Conservation (phyloP, 2,888 invertebrate genomes). For the Malacosoma neustria region DNA sequence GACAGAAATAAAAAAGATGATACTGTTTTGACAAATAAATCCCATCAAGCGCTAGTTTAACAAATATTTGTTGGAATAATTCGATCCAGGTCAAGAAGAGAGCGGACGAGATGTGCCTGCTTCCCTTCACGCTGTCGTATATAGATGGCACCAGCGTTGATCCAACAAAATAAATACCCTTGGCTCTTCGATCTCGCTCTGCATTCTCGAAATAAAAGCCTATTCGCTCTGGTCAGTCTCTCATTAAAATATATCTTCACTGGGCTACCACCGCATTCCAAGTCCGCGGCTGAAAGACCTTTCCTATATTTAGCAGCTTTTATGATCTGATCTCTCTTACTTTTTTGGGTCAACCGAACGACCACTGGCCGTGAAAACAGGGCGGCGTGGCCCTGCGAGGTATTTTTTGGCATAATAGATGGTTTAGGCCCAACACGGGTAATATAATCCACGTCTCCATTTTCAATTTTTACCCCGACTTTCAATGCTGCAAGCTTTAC, state of each 20-base stretch:
- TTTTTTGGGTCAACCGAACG: not conserved
- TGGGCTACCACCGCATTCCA: slow-evolving; percentile 1
- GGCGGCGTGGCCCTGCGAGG: not conserved
- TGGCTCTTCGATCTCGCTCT: slow-evolving; percentile 1
- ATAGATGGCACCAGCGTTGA: slow-evolving; percentile 2
- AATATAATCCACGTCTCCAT: not conserved
- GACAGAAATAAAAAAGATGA: not conserved
- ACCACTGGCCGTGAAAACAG: slow-evolving; percentile 3
- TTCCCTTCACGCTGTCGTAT: slow-evolving; percentile 4
- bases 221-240: slow-evolving; percentile 2
- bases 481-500: not conserved
- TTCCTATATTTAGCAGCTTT: slow-evolving; percentile 2
- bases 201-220: slow-evolving; percentile 5
- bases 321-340: slow-evolving; percentile 2
- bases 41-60: not conserved
- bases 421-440: not conserved
- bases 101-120: slow-evolving; percentile 1
- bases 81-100: not conserved
- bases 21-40: too few relatives aligned
- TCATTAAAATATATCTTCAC: not conserved
- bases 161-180: slow-evolving; percentile 4
- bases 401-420: not conserved
- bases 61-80: not conserved
- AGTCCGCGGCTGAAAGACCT: slow-evolving; percentile 1
- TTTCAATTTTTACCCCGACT: not conserved